Evolutionary conservation across 2,797 vertebrate genomes (phyloP).

Genomic region (Champsocephalus esox): DNA sequence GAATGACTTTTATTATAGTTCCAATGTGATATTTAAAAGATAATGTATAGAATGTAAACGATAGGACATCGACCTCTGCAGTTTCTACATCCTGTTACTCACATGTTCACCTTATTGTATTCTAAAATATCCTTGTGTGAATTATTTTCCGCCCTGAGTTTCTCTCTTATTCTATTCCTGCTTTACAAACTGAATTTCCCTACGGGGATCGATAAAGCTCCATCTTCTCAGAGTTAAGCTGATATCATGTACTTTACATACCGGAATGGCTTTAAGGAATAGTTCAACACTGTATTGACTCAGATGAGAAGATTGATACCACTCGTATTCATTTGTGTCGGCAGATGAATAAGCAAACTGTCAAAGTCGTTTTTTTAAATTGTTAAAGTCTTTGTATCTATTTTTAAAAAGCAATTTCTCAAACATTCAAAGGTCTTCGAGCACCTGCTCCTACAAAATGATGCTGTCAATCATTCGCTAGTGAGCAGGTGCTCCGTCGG

Average conservation of each 20-base stretch:
- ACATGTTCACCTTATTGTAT: too few relatives aligned
- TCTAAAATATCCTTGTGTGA: too few relatives aligned
- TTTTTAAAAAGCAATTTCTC: not conserved
- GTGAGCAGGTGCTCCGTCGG: slow-evolving; percentile 12
- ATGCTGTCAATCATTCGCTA: slow-evolving; percentile 6
- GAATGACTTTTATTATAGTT: not conserved
- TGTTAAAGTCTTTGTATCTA: not conserved
- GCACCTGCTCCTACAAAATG: slow-evolving; percentile 18
- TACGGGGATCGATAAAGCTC: too few relatives aligned
- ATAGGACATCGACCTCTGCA: not conserved
- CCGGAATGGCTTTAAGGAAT: not conserved
- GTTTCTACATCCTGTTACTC: not conserved
- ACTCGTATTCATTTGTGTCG: not conserved
- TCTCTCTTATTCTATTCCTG: too few relatives aligned
- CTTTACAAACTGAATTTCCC: too few relatives aligned
- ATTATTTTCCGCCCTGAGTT: too few relatives aligned
- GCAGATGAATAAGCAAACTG: not conserved
- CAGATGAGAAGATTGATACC: not conserved
- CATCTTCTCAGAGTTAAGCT: too few relatives aligned
- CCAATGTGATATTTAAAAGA: not conserved
- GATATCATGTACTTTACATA: not conserved
- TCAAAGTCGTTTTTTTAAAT: not conserved
- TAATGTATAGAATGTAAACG: not conserved
- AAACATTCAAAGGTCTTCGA: not conserved
- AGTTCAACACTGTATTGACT: not conserved